Percentiles rank a stretch among this genome's conserved stretches.
These are phyloP conservation scores for Ciconia boyciana DNA, from an alignment of 2,113 vertebrate genomes.

Conservation along the genomic window DNA sequence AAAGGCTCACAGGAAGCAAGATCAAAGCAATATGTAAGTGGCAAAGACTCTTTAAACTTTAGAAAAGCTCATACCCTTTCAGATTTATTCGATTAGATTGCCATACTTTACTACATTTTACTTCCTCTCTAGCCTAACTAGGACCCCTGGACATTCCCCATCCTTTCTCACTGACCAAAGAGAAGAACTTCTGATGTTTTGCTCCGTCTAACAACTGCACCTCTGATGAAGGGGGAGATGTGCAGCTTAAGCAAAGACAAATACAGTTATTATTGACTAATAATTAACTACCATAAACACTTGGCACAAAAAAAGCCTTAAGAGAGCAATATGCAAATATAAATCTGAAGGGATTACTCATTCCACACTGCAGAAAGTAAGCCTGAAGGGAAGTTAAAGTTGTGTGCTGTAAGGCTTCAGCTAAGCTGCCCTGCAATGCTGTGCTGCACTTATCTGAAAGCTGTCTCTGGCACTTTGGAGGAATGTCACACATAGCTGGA, in stretches of 20 bases:
- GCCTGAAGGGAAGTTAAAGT: background rate
- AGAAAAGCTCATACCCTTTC: background rate
- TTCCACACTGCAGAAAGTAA: background rate
- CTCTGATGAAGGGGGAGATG: background rate
- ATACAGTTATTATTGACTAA: background rate
- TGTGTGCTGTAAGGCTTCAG: background rate
- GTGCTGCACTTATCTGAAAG: background rate
- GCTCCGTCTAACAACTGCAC: background rate
- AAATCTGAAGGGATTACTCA: background rate
- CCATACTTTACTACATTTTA: background rate
- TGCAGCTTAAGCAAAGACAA: background rate
- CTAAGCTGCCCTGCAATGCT: background rate
- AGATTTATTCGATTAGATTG: background rate
- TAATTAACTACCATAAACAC: background rate
- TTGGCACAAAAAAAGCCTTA: background rate
- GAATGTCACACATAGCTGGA: background rate
- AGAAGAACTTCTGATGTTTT: background rate
- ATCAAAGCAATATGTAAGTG: background rate
- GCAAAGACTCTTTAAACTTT: background rate
- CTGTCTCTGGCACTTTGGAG: background rate
- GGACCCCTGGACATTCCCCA: background rate
- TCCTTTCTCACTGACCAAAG: background rate
- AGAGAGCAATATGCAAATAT: background rate
- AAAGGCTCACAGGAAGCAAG: background rate
- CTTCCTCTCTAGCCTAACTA: background rate